Conservation (phyloP, 2,888 invertebrate species). For the Glaucopsyche alexis region DNA sequence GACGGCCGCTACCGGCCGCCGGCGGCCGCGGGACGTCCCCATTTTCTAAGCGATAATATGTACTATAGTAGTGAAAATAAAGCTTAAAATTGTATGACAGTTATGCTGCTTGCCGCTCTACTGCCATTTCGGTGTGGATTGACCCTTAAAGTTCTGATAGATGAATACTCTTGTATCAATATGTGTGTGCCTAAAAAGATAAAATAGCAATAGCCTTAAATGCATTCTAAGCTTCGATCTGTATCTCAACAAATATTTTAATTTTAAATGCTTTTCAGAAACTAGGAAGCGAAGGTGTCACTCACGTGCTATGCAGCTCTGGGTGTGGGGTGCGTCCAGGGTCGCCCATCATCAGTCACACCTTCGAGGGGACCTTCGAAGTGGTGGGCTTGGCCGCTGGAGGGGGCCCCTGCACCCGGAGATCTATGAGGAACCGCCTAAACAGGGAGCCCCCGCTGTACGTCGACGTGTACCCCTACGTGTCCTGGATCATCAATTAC, state of each 20-base stretch:
- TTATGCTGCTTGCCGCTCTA: no score
- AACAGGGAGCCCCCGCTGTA: conserved; percentile 63
- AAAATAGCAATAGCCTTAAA: neutral
- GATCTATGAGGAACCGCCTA: conserved; percentile 55
- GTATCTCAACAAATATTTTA: neutral
- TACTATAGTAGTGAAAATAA: no score
- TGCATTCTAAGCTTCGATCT: neutral
- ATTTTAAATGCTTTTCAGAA: conserved; percentile 44
- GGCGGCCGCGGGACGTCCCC: no score
- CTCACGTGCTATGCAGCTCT: conserved; percentile 63
- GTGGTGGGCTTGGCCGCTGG: conserved; percentile 61
- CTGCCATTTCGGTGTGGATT: no score
- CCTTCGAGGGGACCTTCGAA: conserved; percentile 57
- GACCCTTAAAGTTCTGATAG: no score
- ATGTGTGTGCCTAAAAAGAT: neutral
- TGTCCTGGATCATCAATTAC: conserved; percentile 62
- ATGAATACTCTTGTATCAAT: neutral
- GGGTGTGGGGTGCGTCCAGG: conserved; percentile 66
- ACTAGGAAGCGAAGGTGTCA: conserved; percentile 57
- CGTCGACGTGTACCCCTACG: conserved; percentile 66
- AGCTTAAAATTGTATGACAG: no score
- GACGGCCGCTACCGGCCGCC: no score
- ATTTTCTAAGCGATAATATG: no score
- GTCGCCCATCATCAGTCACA: conserved; percentile 61
- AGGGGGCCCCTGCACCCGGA: conserved; percentile 52